Conservation (phyloP, 1,140 invertebrate species). For the Penaeus chinensis region DNA sequence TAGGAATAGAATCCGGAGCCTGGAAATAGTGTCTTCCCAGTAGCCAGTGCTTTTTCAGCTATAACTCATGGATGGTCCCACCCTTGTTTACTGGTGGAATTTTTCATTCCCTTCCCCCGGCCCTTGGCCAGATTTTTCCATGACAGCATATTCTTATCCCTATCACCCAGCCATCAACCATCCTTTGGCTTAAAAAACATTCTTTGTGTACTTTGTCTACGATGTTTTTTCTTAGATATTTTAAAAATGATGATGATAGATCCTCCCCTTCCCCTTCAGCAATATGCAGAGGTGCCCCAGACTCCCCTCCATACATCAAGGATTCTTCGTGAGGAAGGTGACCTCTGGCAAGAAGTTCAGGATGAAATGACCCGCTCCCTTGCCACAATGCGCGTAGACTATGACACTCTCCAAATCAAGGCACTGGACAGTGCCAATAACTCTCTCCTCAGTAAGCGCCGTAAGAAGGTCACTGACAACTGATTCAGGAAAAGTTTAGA, state of each 20-base stretch:
- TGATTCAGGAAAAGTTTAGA: neutral
- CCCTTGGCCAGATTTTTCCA: no score
- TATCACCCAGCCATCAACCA: no score
- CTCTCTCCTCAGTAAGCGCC: slow-evolving; percentile 86
- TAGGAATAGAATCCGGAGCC: no score
- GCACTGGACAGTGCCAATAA: slow-evolving; percentile 91
- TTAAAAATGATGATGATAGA: neutral
- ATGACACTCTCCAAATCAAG: slow-evolving; percentile 86
- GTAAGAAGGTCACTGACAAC: slow-evolving; percentile 65
- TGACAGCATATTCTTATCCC: no score
- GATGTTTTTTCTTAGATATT: no score
- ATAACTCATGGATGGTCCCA: no score
- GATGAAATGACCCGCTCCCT: slow-evolving; percentile 98
- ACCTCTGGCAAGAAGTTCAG: slow-evolving; percentile 95
- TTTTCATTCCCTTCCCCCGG: no score
- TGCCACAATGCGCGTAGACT: slow-evolving; percentile 89
- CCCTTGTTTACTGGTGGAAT: no score
- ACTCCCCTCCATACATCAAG: slow-evolving; percentile 91
- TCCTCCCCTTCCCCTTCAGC: slow-evolving; percentile 69
- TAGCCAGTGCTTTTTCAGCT: no score
- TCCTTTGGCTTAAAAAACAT: no score
- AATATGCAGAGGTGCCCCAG: slow-evolving; percentile 90
- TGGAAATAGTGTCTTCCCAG: no score
- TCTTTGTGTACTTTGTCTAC: no score
- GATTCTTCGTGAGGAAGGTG: slow-evolving; percentile 88